Evolutionary conservation across 2,113 vertebrate genomes (phyloP).

Genomic region (Ctenodactylus gundi): DNA sequence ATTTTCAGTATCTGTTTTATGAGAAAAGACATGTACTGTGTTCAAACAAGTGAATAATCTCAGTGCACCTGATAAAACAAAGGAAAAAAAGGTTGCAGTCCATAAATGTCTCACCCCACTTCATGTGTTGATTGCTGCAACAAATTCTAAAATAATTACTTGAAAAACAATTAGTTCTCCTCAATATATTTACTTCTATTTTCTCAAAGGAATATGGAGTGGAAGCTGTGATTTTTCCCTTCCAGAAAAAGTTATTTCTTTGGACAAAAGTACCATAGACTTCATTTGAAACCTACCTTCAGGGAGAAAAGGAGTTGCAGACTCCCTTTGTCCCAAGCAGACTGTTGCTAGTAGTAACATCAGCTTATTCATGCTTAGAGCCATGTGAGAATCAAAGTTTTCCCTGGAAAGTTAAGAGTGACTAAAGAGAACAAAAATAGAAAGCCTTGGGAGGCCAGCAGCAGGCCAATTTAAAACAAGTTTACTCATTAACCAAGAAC

Average conservation of each 20-base stretch:
- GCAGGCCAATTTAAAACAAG: conserved; percentile 64
- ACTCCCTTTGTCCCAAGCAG: conserved; percentile 60
- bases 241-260: not conserved
- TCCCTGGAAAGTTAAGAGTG: conserved; percentile 4
- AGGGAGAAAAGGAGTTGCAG: conserved; percentile 28
- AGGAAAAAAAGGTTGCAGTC: not conserved
- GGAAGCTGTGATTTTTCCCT: not conserved
- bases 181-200: not conserved
- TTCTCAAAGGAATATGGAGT: not conserved
- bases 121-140: not conserved
- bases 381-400: conserved; percentile 76
- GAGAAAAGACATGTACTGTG: not conserved
- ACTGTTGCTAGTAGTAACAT: conserved; percentile 77
- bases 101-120: not conserved
- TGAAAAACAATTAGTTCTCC: not conserved
- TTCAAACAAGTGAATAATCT: conserved; percentile 7
- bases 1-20: conserved; percentile 30
- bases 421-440: conserved; percentile 34
- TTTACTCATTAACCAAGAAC: conserved; percentile 83
- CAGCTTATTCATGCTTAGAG: conserved; percentile 45
- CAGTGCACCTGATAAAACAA: not conserved
- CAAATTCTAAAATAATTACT: conserved; percentile 27
- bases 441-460: conserved; percentile 40
- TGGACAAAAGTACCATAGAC: not conserved
- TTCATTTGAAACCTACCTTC: conserved; percentile 78